phyloP scores from a whole-genome alignment of 2,113 vertebrate genomes.

The Gavialis gangeticus region DNA sequence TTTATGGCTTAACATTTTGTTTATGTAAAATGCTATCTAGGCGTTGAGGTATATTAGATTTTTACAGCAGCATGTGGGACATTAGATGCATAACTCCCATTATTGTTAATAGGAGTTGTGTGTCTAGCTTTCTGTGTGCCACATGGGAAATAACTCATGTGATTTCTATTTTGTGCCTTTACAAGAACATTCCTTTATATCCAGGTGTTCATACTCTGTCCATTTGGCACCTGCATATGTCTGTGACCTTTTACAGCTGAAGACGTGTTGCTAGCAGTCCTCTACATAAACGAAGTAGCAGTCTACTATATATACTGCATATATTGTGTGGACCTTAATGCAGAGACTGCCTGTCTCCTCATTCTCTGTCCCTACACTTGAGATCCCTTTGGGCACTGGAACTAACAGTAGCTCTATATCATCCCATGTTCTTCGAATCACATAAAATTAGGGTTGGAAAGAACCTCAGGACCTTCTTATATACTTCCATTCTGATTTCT shows the following conservation, averaged over 20 bases:
- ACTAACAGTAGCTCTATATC: not conserved
- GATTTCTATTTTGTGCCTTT: not conserved
- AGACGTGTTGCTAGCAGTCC: not conserved
- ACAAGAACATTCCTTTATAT: not conserved
- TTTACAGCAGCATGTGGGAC: not conserved
- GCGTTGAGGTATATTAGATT: accelerated
- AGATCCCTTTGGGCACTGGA: not conserved
- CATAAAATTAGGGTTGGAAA: too few relatives aligned
- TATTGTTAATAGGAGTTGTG: not conserved
- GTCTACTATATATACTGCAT: not conserved
- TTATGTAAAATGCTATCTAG: not conserved
- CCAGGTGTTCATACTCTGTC: not conserved
- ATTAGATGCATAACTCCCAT: not conserved
- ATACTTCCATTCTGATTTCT: not conserved
- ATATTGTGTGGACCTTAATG: too few relatives aligned
- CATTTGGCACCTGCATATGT: not conserved
- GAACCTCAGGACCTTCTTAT: too few relatives aligned
- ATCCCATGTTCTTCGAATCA: not conserved
- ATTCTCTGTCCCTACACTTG: not conserved
- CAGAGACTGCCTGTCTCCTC: not conserved
- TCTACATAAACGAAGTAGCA: not conserved
- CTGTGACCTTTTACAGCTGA: not conserved
- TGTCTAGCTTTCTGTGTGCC: not conserved
- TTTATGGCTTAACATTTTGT: not conserved
- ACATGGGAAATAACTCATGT: not conserved